Percentiles rank a stretch among this genome's conserved stretches.
These are phyloP conservation scores for Sympetrum striolatum DNA, from an alignment of 2,888 invertebrate genomes.

Conservation along the genomic window DNA sequence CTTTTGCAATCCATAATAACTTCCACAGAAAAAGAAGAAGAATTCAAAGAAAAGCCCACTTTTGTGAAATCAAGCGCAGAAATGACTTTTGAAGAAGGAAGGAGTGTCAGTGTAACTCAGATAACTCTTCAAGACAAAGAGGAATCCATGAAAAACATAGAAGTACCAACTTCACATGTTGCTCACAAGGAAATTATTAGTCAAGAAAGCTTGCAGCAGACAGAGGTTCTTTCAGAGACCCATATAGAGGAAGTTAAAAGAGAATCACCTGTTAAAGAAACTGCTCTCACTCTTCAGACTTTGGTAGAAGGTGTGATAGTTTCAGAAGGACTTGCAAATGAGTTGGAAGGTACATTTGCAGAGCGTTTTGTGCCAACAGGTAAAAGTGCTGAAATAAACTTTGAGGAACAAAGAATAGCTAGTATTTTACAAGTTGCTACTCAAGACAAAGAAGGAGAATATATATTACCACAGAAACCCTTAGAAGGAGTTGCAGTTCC, in stretches of 20 bases:
- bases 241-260: slow-evolving; percentile 46
- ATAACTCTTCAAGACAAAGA: slow-evolving; percentile 55
- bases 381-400: slow-evolving; percentile 45
- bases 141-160: slow-evolving; percentile 51
- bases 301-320: slow-evolving; percentile 47
- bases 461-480: slow-evolving; percentile 48
- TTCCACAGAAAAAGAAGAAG: slow-evolving; percentile 52
- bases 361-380: slow-evolving; percentile 50
- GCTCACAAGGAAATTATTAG: slow-evolving; percentile 56
- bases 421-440: slow-evolving; percentile 50
- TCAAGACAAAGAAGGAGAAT: slow-evolving; percentile 48
- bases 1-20: slow-evolving; percentile 54
- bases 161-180: slow-evolving; percentile 53
- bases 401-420: slow-evolving; percentile 10
- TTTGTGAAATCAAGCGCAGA: slow-evolving; percentile 51
- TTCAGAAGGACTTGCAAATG: slow-evolving; percentile 48
- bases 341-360: slow-evolving; percentile 56
- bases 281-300: slow-evolving; percentile 47
- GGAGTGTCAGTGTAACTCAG: slow-evolving; percentile 54
- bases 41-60: slow-evolving; percentile 49
- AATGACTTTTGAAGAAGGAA: slow-evolving; percentile 52
- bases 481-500: slow-evolving; percentile 49
- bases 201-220: slow-evolving; percentile 52
- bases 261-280: slow-evolving; percentile 46
- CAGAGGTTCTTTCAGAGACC: slow-evolving; percentile 52